These are phyloP conservation scores for Neolamprologus sp. DNA, from an alignment of 2,113 vertebrate species.

Conservation along the genomic window DNA sequence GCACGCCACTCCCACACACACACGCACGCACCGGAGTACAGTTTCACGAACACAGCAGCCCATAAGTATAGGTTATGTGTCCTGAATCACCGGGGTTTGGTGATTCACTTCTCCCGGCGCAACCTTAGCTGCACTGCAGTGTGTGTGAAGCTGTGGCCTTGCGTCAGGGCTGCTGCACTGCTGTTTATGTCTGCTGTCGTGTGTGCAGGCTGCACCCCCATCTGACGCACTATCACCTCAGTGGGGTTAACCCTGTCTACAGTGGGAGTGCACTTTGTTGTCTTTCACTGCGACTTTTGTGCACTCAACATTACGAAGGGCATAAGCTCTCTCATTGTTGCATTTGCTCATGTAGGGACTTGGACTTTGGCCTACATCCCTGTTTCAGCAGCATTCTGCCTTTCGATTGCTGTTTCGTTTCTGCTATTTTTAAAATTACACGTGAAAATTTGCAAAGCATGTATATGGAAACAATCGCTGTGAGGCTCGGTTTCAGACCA, in stretches of 20 bases:
- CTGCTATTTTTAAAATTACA: neutral
- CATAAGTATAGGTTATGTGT: constrained; percentile 69
- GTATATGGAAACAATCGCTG: accelerated
- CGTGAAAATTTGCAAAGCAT: neutral
- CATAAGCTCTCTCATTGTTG: neutral
- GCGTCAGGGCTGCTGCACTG: constrained; percentile 44
- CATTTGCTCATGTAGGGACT: neutral
- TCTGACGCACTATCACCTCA: constrained; percentile 50
- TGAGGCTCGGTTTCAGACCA: neutral
- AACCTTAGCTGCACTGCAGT: constrained; percentile 29
- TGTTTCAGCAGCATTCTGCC: neutral
- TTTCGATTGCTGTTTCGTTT: constrained; percentile 1
- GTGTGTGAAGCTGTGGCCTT: constrained; percentile 49
- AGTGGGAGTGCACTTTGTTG: neutral
- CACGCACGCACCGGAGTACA: constrained; percentile 23
- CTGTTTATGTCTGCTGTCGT: constrained; percentile 61
- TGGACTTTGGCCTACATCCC: neutral
- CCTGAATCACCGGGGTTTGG: constrained; percentile 44
- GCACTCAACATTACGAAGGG: neutral
- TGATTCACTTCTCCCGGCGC: constrained; percentile 66
- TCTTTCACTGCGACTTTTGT: neutral
- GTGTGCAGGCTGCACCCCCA: constrained; percentile 48
- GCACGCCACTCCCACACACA: constrained; percentile 39
- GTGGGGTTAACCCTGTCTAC: constrained; percentile 25
- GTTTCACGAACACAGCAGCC: constrained; percentile 53